These are phyloP conservation scores for Drosophila miranda DNA, from an alignment of 1,140 invertebrate genomes.

Conservation along the genomic window DNA sequence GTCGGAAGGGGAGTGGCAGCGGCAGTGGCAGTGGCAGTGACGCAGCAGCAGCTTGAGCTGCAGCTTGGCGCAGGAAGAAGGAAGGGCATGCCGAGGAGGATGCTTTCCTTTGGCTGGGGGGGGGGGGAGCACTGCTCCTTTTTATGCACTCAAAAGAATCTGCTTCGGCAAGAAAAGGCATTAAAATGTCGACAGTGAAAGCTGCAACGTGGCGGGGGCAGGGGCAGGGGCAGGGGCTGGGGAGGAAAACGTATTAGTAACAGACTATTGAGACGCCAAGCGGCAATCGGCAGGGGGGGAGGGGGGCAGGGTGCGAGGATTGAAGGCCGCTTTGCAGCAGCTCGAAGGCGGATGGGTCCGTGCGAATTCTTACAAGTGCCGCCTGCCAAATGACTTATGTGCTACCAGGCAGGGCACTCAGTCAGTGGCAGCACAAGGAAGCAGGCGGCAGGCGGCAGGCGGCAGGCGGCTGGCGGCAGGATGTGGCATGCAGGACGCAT, in stretches of 20 bases:
- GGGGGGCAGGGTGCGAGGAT: slow-evolving; percentile 11
- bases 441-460: slow-evolving; percentile 12
- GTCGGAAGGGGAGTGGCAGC: slow-evolving; percentile 3
- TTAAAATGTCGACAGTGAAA: slow-evolving; percentile 73
- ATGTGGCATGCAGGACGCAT: slow-evolving; percentile 16
- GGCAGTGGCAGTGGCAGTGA: slow-evolving; percentile 43
- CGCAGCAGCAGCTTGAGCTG: slow-evolving; percentile 54
- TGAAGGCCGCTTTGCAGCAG: slow-evolving; percentile 26
- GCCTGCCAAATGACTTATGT: slow-evolving; percentile 73
- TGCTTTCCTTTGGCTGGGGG: not conserved
- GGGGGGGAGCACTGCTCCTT: slow-evolving; percentile 5
- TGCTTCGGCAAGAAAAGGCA: slow-evolving; percentile 70
- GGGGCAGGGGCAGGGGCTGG: slow-evolving; percentile 8
- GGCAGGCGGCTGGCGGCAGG: slow-evolving; percentile 27
- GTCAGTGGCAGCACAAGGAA: not conserved
- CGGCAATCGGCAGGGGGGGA: slow-evolving; percentile 27
- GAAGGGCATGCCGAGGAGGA: slow-evolving; percentile 6
- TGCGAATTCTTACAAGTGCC: slow-evolving; percentile 73
- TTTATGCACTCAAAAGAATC: slow-evolving; percentile 79
- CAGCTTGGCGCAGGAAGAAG: not conserved
- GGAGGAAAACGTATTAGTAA: slow-evolving; percentile 75
- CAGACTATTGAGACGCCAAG: slow-evolving; percentile 77
- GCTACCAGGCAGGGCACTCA: slow-evolving; percentile 55
- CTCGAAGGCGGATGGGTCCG: slow-evolving; percentile 33
- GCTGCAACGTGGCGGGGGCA: slow-evolving; percentile 35